phyloP scores from a whole-genome alignment of 2,113 vertebrate species.

The Myrmophylax atrothorax region DNA sequence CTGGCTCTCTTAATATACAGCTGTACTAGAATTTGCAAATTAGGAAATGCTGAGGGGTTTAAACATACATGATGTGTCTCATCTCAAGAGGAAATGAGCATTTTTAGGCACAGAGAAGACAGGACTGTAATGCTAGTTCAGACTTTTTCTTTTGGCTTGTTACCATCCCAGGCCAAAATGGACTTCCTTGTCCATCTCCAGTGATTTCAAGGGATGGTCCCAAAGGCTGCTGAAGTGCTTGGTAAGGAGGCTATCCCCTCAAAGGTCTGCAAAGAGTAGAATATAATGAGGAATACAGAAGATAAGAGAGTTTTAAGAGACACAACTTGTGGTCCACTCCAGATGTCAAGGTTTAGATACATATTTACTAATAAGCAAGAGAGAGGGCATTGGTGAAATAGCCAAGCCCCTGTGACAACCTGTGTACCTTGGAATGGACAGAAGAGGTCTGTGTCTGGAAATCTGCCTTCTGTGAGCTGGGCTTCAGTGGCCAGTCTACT shows the following conservation, averaged over 20 bases:
- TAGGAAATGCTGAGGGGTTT: neutral
- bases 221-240: neutral
- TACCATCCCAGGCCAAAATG: neutral
- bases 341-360: neutral
- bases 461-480: neutral
- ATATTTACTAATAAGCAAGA: neutral
- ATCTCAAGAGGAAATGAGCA: neutral
- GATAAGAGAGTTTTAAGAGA: neutral
- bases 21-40: neutral
- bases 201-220: neutral
- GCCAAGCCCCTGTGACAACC: neutral
- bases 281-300: neutral
- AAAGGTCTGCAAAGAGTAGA: neutral
- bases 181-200: neutral
- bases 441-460: neutral
- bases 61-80: neutral
- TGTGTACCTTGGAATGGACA: neutral
- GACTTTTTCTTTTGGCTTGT: neutral
- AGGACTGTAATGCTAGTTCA: neutral
- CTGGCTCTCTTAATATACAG: conserved; percentile 23
- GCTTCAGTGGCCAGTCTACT: neutral
- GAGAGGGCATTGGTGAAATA: neutral
- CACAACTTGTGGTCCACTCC: neutral
- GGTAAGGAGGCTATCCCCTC: neutral
- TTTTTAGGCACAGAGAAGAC: neutral